phyloP scores from a whole-genome alignment of 2,888 invertebrate species.

The Hydroisotoma schaefferi region DNA sequence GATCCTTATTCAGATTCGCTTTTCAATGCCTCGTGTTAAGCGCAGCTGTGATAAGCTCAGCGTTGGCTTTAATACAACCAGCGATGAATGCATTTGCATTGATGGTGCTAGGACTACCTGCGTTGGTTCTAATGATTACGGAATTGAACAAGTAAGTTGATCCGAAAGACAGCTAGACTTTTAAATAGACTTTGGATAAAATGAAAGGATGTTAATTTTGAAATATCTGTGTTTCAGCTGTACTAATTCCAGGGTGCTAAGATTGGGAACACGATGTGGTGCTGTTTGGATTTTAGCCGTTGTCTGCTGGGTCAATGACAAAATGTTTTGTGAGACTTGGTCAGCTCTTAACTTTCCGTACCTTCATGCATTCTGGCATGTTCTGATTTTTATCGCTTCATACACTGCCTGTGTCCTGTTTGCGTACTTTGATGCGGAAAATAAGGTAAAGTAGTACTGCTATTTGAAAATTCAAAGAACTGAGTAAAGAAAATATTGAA shows the following conservation, averaged over 20 bases:
- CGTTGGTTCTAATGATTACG: slow-evolving; percentile 63
- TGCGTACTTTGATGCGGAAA: slow-evolving; percentile 72
- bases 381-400: slow-evolving; percentile 73
- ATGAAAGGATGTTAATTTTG: not conserved
- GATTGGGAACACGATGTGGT: slow-evolving; percentile 67
- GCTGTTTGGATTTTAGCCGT: slow-evolving; percentile 68
- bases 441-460: slow-evolving; percentile 57
- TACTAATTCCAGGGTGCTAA: slow-evolving; percentile 63
- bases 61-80: slow-evolving; percentile 69
- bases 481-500: too few species aligned
- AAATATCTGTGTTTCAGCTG: slow-evolving; percentile 47
- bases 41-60: slow-evolving; percentile 64
- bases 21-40: slow-evolving; percentile 62
- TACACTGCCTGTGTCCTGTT: slow-evolving; percentile 73
- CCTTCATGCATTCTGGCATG: slow-evolving; percentile 78
- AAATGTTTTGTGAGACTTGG: slow-evolving; percentile 70
- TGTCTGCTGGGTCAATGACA: slow-evolving; percentile 66
- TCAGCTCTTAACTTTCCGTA: slow-evolving; percentile 73
- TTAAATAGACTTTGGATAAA: not conserved
- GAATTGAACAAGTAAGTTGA: slow-evolving; percentile 64
- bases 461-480: not conserved
- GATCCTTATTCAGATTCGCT: slow-evolving; percentile 13
- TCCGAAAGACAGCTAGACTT: not conserved
- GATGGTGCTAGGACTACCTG: slow-evolving; percentile 69
- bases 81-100: slow-evolving; percentile 77